Conservation (phyloP, 2,888 invertebrate genomes). For the Pasiphila rectangulata region DNA sequence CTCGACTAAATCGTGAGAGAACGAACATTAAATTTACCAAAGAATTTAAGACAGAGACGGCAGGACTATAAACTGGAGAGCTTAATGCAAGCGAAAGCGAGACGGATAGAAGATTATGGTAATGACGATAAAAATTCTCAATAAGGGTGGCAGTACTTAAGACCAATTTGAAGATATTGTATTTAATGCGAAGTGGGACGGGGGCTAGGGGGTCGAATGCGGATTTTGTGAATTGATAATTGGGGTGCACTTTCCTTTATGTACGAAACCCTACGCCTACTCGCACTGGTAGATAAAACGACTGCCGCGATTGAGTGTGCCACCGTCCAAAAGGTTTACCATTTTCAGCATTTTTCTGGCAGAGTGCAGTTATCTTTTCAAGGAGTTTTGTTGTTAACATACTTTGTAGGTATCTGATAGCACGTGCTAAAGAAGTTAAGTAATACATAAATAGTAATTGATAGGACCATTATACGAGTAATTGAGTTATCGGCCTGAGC, state of each 20-base stretch:
- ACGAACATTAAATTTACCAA: slow-evolving; percentile 64
- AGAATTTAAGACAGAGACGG: slow-evolving; percentile 54
- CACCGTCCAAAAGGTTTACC: too few relatives aligned
- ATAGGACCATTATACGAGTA: too few relatives aligned
- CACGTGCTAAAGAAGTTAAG: too few relatives aligned
- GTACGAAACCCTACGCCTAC: slow-evolving; percentile 11
- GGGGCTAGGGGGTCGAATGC: slow-evolving; percentile 45
- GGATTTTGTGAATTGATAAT: slow-evolving; percentile 72
- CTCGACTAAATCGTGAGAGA: slow-evolving; percentile 57
- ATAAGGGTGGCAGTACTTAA: slow-evolving; percentile 75
- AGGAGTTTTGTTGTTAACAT: too few relatives aligned
- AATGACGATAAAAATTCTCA: slow-evolving; percentile 74
- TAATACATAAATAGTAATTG: too few relatives aligned
- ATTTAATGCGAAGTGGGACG: slow-evolving; percentile 62
- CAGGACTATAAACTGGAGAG: slow-evolving; percentile 12
- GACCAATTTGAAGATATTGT: slow-evolving; percentile 79
- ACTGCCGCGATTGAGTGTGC: not conserved
- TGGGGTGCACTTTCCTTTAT: slow-evolving; percentile 56
- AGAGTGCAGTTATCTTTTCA: too few relatives aligned
- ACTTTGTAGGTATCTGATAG: too few relatives aligned
- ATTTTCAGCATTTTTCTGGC: not conserved
- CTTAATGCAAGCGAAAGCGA: slow-evolving; percentile 43
- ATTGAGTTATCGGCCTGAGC: too few relatives aligned
- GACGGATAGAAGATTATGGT: slow-evolving; percentile 67
- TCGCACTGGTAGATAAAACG: slow-evolving; percentile 2